Evolutionary conservation across 2,797 vertebrate species (phyloP).

Genomic region (Tadarida brasiliensis): DNA sequence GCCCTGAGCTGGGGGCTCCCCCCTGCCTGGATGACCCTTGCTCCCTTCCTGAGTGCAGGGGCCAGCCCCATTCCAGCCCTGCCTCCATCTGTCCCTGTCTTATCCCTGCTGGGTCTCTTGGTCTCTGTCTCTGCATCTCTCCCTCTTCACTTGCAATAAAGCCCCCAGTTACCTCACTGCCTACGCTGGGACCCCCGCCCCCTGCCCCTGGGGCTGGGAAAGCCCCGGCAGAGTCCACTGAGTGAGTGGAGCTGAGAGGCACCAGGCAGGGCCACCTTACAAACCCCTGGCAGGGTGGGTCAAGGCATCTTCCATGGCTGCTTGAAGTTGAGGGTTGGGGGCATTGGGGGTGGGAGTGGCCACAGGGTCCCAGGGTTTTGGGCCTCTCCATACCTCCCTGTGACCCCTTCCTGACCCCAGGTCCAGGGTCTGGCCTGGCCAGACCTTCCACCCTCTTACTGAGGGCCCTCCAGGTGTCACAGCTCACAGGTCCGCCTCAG

Average conservation of each 20-base stretch:
- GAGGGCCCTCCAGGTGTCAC: slow-evolving; percentile 45
- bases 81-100: not conserved
- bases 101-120: not conserved
- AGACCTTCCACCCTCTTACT: slow-evolving; percentile 68
- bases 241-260: slow-evolving; percentile 54
- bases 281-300: slow-evolving; percentile 70
- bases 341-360: slow-evolving; percentile 63
- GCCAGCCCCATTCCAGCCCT: slow-evolving; percentile 35
- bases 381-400: slow-evolving; percentile 75
- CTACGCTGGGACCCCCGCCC: not conserved
- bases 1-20: not conserved
- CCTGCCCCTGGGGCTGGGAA: not conserved
- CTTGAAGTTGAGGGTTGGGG: slow-evolving; percentile 46
- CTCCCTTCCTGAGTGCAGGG: not conserved
- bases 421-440: slow-evolving; percentile 71
- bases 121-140: slow-evolving; percentile 10
- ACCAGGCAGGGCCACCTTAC: slow-evolving; percentile 73
- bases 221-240: slow-evolving; percentile 43
- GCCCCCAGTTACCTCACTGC: not conserved
- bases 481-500: not conserved
- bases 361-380: slow-evolving; percentile 56
- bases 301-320: slow-evolving; percentile 27
- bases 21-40: not conserved
- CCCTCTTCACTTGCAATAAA: slow-evolving; percentile 10
- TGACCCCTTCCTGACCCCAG: slow-evolving; percentile 71